Evolutionary conservation across 2,797 vertebrate species (phyloP), one percentile per base, ranked within the genome.

Genomic region (Heliangelus exortis): DNA sequence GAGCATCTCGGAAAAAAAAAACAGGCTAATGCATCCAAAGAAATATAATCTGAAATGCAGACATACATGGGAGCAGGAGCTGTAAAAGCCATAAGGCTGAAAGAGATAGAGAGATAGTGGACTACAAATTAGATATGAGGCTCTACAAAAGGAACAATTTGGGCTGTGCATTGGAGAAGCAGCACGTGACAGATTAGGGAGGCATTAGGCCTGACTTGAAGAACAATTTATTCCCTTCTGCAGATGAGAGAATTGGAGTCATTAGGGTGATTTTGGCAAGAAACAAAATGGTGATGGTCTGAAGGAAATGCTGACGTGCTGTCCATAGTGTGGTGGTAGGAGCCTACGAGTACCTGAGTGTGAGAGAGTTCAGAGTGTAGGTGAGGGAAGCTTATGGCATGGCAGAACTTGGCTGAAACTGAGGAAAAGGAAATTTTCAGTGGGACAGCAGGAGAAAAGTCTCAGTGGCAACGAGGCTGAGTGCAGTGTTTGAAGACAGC

Each of bases 41-140:
- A 96, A 96, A 93, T 91, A 93, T 79, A 94, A 59, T 96, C 90
- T 91, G 83, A 93, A 92, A 92, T 29, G 4, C 92, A 93, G 95
- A 43, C 20, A 1, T 93, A 88, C 74, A 84, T 41, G 25, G 89
- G 80, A 95, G 83, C 74, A 91, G 85, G 72, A 93, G 63, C 93
- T 96, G 93, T 94, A 96, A 96, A 96, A 96, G 85, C 93, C 93
- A 74, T 96, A 93, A 93, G 65, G 87, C 95, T 92, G 87, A 76
- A 90, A 92, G 85, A 88, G 87, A 93, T 81, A 34, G 67, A 90
- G 79, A 93, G 95, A 96, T 91, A 96, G 95, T 67, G 74, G 95
- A 67, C 93, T 65, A 83, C 85, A 93, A 95, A 97, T 97, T 96
- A 93, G 91, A 96, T 96, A 51, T 25, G 61, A 91, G 77, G 75